These are phyloP conservation scores for Omphaloscelis lunosa DNA, from an alignment of 2,888 invertebrate genomes.

Conservation along the genomic window DNA sequence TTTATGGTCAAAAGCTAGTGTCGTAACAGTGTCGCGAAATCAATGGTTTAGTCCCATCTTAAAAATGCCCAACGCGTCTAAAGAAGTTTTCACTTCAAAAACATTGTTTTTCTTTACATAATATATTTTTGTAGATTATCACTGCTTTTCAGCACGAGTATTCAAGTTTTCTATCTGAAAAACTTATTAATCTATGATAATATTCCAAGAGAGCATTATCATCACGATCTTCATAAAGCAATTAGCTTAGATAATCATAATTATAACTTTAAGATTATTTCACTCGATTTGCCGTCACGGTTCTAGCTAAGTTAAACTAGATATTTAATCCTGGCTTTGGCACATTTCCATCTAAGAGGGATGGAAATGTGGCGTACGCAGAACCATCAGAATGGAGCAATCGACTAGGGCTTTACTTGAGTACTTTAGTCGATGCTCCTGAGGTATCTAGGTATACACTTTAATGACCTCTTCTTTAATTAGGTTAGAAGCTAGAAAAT, in stretches of 20 bases:
- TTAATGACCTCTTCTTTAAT: background rate
- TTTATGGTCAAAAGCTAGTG: no score
- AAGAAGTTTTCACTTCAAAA: no score
- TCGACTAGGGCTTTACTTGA: slow-evolving; percentile 27
- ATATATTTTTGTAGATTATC: background rate
- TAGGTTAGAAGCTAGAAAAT: background rate
- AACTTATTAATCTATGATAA: background rate
- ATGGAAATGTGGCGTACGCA: background rate
- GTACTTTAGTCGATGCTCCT: background rate
- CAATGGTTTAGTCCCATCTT: no score
- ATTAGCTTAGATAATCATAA: background rate
- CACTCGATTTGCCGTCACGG: no score
- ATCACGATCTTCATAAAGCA: background rate
- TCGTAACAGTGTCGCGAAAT: no score
- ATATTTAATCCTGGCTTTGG: slow-evolving; percentile 9
- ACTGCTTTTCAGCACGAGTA: background rate
- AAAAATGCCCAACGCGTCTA: no score
- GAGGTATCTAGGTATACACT: background rate
- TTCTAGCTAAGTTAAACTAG: background rate
- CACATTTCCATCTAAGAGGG: background rate
- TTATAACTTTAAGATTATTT: no score
- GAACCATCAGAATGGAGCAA: background rate
- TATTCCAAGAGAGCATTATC: background rate
- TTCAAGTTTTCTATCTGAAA: background rate
- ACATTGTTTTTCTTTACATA: background rate